Evolutionary conservation across 1,140 invertebrate genomes (phyloP), one percentile per base, ranked within the genome.

Genomic region (Polypedilum vanderplanki): DNA sequence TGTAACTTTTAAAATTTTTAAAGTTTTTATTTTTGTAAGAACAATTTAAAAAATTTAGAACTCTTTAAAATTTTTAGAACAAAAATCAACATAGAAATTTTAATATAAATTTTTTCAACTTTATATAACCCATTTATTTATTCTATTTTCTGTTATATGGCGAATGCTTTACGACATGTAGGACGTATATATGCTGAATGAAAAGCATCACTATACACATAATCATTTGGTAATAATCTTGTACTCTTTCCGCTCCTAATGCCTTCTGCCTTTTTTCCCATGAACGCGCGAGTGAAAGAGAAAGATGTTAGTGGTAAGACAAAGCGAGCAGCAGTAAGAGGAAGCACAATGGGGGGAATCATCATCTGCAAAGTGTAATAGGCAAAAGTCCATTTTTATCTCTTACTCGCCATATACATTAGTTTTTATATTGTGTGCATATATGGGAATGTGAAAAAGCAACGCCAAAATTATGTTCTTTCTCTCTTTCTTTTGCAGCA

Each of bases 221-320:
- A 57, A 57, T 57, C 46, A 57, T 57, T 57, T 57, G 7, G 46
- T 57, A 57, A 57, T 57, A 57, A 57, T 57, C 46, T 57, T 57
- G 46, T 57, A 4, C 8, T 57, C n/a, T 57, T 57, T 15, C 46
- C 46, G n/a, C n/a, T 57, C 46, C 12, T 57, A 57, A 15, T 57
- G 12, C 46, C n/a, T 15, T 57, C 46, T 12, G 41, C 8, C 4
- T 57, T 15, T 57, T 57, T 57, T 57, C 46, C 46, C 46, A 57
- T 57, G n/a, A 57, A 57, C 4, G 15, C 46, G 46, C 46, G 15
- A 15, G 24, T 5, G 24, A 33, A 5, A 33, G 24, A 33, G 24
- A 33, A 5, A 33, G n/a, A 57, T 57, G 46, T n/a, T 8, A 57
- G 46, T n/a, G 24, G 24, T 33, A 5, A 33, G 46, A 57, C 46